phyloP scores from a whole-genome alignment of 2,797 vertebrate species.

The Gallirallus australis region DNA sequence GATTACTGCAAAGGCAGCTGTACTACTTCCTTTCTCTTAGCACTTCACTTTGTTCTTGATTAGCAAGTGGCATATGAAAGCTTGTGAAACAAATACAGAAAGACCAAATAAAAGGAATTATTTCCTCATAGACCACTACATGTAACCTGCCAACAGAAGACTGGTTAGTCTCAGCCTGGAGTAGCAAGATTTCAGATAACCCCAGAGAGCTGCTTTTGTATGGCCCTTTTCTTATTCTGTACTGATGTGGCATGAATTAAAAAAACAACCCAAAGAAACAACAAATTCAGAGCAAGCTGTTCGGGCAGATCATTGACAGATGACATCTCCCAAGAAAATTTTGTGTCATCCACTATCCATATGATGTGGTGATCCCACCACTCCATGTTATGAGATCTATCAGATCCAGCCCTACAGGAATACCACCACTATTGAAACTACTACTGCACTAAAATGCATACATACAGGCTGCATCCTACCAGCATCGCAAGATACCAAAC shows the following conservation, averaged over 20 bases:
- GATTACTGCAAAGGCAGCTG: conserved; percentile 37
- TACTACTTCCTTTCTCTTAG: conserved; percentile 20
- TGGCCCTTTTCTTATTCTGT: not conserved
- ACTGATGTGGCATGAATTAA: not conserved
- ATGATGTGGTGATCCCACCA: not conserved
- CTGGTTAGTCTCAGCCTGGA: not conserved
- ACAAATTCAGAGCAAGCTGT: not conserved
- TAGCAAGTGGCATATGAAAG: not conserved
- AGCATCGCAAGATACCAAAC: not conserved
- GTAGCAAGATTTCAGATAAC: not conserved
- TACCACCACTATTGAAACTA: not conserved
- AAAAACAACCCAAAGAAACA: not conserved
- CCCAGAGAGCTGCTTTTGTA: not conserved
- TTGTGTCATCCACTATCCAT: not conserved
- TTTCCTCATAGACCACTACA: conserved; percentile 1
- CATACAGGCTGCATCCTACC: not conserved
- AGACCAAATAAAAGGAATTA: conserved; percentile 36
- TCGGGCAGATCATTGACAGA: not conserved
- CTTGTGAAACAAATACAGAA: conserved; percentile 33
- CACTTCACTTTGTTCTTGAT: conserved; percentile 18
- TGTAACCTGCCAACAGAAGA: not conserved
- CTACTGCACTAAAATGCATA: not conserved
- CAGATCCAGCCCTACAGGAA: not conserved
- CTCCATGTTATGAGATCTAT: not conserved
- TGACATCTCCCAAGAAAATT: not conserved